phyloP scores from a whole-genome alignment of 2,113 vertebrate genomes.

The Pavo muticus region DNA sequence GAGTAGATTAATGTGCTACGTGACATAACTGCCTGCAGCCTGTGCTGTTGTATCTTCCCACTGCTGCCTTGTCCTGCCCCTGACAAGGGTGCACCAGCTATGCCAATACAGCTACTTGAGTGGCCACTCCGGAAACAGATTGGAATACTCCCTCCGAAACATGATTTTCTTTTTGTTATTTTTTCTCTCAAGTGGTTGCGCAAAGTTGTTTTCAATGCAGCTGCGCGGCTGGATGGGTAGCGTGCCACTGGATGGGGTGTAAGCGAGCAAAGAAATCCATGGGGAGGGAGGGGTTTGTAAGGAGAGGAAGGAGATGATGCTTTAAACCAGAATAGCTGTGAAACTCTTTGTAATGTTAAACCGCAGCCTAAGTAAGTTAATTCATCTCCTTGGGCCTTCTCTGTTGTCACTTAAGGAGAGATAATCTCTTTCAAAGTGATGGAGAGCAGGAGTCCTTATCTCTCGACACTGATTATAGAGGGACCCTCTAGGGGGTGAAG shows the following conservation, averaged over 20 bases:
- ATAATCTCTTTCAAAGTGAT: conserved; percentile 32
- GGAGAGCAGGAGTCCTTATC: conserved; percentile 33
- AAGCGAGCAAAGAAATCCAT: conserved; percentile 20
- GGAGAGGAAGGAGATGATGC: not conserved
- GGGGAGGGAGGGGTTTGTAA: not conserved
- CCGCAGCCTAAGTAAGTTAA: not conserved
- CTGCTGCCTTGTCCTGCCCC: not conserved
- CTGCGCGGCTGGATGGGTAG: not conserved
- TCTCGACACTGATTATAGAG: not conserved
- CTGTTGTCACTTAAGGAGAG: not conserved
- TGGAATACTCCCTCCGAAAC: not conserved
- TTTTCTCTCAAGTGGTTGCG: not conserved
- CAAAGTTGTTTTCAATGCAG: conserved; percentile 31
- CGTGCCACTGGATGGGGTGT: not conserved
- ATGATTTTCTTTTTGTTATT: conserved; percentile 4
- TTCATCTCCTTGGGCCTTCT: conserved; percentile 28
- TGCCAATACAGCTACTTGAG: not conserved
- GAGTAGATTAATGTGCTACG: not conserved
- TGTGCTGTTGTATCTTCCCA: not conserved
- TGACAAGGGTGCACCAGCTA: not conserved
- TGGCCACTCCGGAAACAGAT: not conserved
- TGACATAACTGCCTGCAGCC: not conserved
- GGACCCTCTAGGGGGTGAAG: not conserved
- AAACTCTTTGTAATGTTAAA: conserved; percentile 26
- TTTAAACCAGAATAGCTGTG: conserved; percentile 18